These are phyloP conservation scores for Colistium nudipinnis DNA, from an alignment of 2,113 vertebrate genomes.

Conservation along the genomic window DNA sequence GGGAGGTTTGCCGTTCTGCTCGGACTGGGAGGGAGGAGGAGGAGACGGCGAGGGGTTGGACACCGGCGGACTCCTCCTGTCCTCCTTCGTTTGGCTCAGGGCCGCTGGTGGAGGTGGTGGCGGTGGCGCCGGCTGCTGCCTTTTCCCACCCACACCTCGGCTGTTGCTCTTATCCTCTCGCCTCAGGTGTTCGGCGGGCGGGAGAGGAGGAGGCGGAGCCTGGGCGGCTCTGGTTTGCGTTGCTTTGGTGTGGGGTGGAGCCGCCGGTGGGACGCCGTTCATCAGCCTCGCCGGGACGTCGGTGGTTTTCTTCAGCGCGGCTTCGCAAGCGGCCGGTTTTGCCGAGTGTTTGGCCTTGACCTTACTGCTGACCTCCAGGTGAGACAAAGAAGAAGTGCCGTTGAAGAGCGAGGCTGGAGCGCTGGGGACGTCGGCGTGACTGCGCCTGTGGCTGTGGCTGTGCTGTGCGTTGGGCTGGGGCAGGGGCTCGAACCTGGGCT, in stretches of 20 bases:
- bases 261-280: slow-evolving; percentile 61
- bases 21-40: slow-evolving; percentile 64
- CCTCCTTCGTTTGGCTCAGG: slow-evolving; percentile 83
- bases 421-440: slow-evolving; percentile 72
- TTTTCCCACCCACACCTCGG: slow-evolving; percentile 81
- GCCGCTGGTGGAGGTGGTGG: slow-evolving; percentile 75
- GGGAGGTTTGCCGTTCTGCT: slow-evolving; percentile 81
- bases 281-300: slow-evolving; percentile 72
- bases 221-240: slow-evolving; percentile 78
- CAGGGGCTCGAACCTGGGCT: slow-evolving; percentile 58
- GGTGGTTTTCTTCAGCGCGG: slow-evolving; percentile 68
- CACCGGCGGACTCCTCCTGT: slow-evolving; percentile 70
- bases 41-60: slow-evolving; percentile 75
- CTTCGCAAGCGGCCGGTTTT: slow-evolving; percentile 78
- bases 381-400: slow-evolving; percentile 73
- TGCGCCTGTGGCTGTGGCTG: slow-evolving; percentile 77
- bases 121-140: slow-evolving; percentile 73
- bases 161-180: slow-evolving; percentile 83
- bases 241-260: slow-evolving; percentile 73
- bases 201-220: slow-evolving; percentile 66
- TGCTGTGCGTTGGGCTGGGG: slow-evolving; percentile 50
- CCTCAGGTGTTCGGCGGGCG: slow-evolving; percentile 74
- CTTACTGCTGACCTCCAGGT: slow-evolving; percentile 78
- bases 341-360: slow-evolving; percentile 82
- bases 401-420: slow-evolving; percentile 49